Base-by-base conservation (phyloP, 2,113 vertebrate species). In the Bujurquina vittata region DNA sequence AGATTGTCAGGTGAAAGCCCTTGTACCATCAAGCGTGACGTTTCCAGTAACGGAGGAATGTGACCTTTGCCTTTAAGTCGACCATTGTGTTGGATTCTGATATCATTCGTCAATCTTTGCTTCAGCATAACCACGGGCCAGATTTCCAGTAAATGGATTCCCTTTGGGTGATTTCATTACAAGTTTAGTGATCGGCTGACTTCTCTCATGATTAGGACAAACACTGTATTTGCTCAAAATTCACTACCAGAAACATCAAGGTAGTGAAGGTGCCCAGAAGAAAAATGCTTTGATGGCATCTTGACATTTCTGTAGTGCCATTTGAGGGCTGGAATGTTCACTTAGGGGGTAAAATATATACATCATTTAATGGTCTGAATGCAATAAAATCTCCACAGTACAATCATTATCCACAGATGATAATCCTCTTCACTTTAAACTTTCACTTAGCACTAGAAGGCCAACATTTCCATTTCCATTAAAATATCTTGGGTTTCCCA, bases 11-110 rank as follows among this genome's bases (percentile, higher is more conserved):
- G 65, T 79, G 23, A 59, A 43, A 49, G n/a, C 20, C 20, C 56
- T 26, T 29, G 8, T 49, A 56, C 49, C 3, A 43, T 17, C 9
- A 55, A 22, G 20, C n/a, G 2, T 67, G 4, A 63, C 31, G 40
- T 26, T 75, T 72, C 58, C 46, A 59, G 65, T 9, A 81, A 78
- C 40, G 62, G 54, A 79, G 46, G 26, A 72, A n/a, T 33, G 46
- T 72, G 17, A 54, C 67, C 46, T 72, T 72, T 72, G 26, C 18
- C 26, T 72, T 72, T 54, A 26, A n/a, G 67, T 10, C 4, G 52
- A 54, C 54, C 22, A 46, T 43, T 1, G 7, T 46, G 23, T 43
- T 75, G 74, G 33, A 59, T 0, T 72, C 67, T 72, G 46, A 54
- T 46, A 54, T 54, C 31, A 54, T 72, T 72, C 31, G 18, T 33